Evolutionary conservation across 2,797 vertebrate species (phyloP).

Genomic region (Coregonus sp.): DNA sequence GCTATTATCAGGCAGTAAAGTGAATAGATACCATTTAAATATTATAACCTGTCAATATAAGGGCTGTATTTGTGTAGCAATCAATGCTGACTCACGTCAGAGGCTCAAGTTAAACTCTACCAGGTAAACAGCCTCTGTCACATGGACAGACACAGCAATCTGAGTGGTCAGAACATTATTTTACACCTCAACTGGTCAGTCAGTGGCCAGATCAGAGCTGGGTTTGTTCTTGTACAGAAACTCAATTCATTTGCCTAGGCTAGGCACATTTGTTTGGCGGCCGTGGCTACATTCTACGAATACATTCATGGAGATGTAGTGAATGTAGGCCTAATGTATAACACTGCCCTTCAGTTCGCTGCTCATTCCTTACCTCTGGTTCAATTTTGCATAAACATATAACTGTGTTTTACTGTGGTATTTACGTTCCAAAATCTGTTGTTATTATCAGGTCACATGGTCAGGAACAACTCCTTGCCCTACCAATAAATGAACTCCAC

Average conservation of each 20-base stretch:
- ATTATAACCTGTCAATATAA: not conserved
- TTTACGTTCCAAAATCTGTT: not conserved
- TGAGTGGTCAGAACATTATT: not conserved
- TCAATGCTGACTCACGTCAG: not conserved
- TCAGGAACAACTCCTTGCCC: no score
- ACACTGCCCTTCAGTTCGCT: slow-evolving; percentile 1
- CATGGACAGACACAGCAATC: not conserved
- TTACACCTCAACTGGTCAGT: no score
- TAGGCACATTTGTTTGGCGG: no score
- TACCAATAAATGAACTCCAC: not conserved
- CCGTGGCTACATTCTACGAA: no score
- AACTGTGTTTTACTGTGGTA: not conserved
- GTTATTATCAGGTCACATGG: not conserved
- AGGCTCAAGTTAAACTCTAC: not conserved
- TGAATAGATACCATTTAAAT: not conserved
- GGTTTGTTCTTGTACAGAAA: no score
- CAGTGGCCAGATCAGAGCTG: no score
- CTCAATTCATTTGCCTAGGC: no score
- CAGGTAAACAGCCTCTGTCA: not conserved
- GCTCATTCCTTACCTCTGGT: not conserved
- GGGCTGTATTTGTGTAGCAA: not conserved
- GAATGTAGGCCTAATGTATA: no score
- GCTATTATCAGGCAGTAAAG: not conserved
- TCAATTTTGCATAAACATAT: no score
- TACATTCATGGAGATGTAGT: not conserved